phyloP scores from a whole-genome alignment of 30 jellyfish, hydroid and myxozoan genomes.

The Pseudorhiza aurosa region DNA sequence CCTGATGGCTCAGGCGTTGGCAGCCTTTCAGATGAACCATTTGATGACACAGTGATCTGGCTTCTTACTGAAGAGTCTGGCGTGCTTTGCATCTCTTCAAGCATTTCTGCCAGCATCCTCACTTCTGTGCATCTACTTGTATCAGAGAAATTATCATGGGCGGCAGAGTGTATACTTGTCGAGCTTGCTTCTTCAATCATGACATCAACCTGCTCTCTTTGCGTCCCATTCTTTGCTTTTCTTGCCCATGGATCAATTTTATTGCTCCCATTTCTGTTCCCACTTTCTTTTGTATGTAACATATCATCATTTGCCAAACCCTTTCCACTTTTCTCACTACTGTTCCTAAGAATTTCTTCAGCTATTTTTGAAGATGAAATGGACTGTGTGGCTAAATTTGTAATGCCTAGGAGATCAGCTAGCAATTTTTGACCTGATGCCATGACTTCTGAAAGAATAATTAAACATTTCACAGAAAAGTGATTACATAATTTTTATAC shows the following conservation, averaged over 20 bases:
- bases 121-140: conserved; percentile 7
- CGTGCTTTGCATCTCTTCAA: neutral
- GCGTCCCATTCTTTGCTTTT: neutral
- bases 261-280: neutral
- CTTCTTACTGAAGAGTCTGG: conserved; percentile 1
- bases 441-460: neutral
- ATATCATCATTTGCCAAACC: neutral
- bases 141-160: neutral
- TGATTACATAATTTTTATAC: no score
- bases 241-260: neutral
- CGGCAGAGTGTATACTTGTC: neutral
- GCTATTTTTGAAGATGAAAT: neutral
- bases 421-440: conserved; percentile 49
- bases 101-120: neutral
- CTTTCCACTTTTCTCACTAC: neutral
- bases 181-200: neutral
- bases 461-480: neutral
- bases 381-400: conserved; percentile 58
- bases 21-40: conserved; percentile 19
- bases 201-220: neutral
- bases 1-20: conserved; percentile 60
- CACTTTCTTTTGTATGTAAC: neutral
- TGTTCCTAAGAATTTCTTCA: neutral
- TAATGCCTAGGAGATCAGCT: conserved; percentile 58
- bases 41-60: neutral